Evolutionary conservation across 1,140 invertebrate genomes (phyloP), one percentile per base, ranked within the genome.

Genomic region (Listronotus oregonensis): DNA sequence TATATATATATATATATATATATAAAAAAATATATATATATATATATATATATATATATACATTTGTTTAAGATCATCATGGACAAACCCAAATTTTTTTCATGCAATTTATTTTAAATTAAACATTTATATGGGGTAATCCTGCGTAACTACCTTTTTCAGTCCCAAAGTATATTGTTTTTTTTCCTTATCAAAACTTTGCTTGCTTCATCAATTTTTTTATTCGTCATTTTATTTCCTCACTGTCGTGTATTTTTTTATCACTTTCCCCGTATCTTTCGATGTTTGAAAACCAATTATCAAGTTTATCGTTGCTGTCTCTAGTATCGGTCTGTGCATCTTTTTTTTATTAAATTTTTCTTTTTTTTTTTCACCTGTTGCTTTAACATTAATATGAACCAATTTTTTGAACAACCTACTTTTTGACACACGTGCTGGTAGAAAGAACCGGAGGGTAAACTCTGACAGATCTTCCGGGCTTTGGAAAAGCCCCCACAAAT

Each of bases 391-490:
- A 37, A 65, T 42, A 18, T 65, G 63, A 12, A 65, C 63, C 21
- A 65, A 37, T 27, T 17, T 49, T 65, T 54, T 21, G 46, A 27
- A 56, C 62, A 47, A 14, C 62, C 62, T 2, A 54, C 4, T 50
- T 56, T n/a, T 54, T 32, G 12, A 44, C 62, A 7, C 9, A 15
- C 12, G 42, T 21, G 8, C 46, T 57, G 14, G 43, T 14, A 9
- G 14, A 14, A 18, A 46, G 44, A 15, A 18, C 61, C 11, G 61
- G 47, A 17, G 58, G 42, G 37, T 65, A 64, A 17, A 73, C 42
- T 57, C 71, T 37, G 27, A 73, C 57, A 7, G 65, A 71, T 54
- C 67, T 62, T 49, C 71, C 71, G 6, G 71, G 71, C 37, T 63
- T 67, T 6, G 71, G 71, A 32, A 63, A 52, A 31, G 51, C 50